Base-by-base conservation (phyloP, 2,888 invertebrate species). In the Hedya salicella region DNA sequence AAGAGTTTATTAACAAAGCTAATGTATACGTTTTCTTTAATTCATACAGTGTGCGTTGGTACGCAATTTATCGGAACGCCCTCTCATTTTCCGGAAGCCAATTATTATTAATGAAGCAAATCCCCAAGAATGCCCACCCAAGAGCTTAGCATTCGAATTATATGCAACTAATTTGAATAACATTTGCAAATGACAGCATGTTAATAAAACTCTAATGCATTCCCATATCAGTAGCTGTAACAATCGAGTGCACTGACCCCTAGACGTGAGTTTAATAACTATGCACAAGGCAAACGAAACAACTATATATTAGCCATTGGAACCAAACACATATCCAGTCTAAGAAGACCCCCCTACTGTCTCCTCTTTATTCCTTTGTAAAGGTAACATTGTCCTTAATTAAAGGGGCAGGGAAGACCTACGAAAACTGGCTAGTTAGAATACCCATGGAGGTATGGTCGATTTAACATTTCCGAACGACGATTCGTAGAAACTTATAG, bases 291-390 rank as follows among this genome's bases (percentile, higher is more conserved):
- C 77, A 80, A 73, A 80, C 76, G 74, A 76, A 77, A 77, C 78
- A 78, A 73, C 75, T 72, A 83, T 83, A 86, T 86, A 86, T 84
- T 83, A 84, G 76, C 83, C 79, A 86, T 84, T 81, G 82, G 77
- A 75, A 72, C 71, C 76, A 77, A 78, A 78, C 71, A 60, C 70
- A 75, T 77, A 74, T 76, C 88, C 84, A 86, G 71, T 69, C 44
- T 67, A 74, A 67, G 69, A 69, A 69, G 85, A 84, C 69, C 85
- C 76, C 69, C 77, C 65, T 74, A 72, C 16, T 3, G 32, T 6
- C 25, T 11, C 13, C 3, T 3, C 25, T 13, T 16, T 30, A 30
- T 30, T 52, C 52, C 46, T 39, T 46, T 14, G 11, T 30, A 9
- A 17, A 53, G 14, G 59, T 32, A 42, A 48, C 48, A 70, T 71